Evolutionary conservation across 92 coral and sea anemone genomes (phyloP).

Genomic region (Porites divaricata): DNA sequence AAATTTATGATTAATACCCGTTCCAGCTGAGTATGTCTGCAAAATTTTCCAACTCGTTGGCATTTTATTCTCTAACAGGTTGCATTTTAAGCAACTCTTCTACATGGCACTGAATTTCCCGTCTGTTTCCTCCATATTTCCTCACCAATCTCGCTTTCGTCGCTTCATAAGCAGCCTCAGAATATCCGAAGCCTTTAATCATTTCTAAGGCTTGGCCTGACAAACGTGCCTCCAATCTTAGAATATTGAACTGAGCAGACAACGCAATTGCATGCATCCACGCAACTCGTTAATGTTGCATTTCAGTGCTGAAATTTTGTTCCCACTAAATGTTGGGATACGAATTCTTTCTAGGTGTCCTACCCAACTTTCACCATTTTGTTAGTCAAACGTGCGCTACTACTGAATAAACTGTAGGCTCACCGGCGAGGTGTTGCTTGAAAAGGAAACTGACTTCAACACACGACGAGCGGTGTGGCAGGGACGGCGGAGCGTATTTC

Average conservation of each 20-base stretch:
- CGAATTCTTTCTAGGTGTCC: no score
- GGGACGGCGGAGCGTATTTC: no score
- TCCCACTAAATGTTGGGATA: conserved; percentile 54
- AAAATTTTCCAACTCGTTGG: conserved; percentile 37
- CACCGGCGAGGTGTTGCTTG: no score
- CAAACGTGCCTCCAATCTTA: conserved; percentile 58
- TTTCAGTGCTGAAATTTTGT: conserved; percentile 63
- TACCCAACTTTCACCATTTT: no score
- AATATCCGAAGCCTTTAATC: conserved; percentile 45
- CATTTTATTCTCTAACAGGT: conserved; percentile 53
- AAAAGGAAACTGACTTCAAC: no score
- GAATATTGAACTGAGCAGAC: conserved; percentile 71
- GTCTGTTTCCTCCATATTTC: conserved; percentile 65
- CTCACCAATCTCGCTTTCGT: conserved; percentile 54
- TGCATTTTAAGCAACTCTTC: conserved; percentile 3
- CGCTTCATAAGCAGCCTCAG: conserved; percentile 60
- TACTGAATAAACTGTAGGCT: no score
- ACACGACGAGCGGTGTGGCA: no score
- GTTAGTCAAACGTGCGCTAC: no score
- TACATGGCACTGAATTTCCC: neutral
- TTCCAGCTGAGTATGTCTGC: conserved; percentile 43
- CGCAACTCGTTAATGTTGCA: conserved; percentile 64
- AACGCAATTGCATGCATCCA: conserved; percentile 40
- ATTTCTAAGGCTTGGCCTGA: no score
- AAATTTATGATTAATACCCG: conserved; percentile 49